These are phyloP conservation scores for Prionailurus bengalensis DNA, from an alignment of 2,113 vertebrate genomes.

Conservation along the genomic window DNA sequence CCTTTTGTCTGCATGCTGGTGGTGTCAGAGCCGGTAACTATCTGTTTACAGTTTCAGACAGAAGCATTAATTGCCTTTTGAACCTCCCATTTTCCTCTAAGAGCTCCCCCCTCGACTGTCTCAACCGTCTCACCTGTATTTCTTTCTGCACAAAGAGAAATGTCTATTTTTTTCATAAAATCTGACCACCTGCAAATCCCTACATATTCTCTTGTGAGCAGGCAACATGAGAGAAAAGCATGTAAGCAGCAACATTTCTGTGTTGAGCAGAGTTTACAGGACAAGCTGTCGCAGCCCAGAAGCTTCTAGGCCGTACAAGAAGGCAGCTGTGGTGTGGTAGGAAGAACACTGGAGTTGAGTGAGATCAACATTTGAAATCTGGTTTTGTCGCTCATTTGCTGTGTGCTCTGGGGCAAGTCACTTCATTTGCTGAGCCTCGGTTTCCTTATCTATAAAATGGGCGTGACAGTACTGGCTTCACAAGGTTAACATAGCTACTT, in stretches of 20 bases:
- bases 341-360: not conserved
- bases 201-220: not conserved
- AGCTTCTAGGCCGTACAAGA: not conserved
- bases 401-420: not conserved
- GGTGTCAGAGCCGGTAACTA: slow-evolving; percentile 67
- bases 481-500: not conserved
- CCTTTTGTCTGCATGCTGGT: slow-evolving; percentile 68
- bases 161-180: not conserved
- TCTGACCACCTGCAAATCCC: slow-evolving; percentile 56
- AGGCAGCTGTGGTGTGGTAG: not conserved
- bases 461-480: not conserved
- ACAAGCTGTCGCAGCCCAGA: slow-evolving; percentile 1
- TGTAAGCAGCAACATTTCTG: not conserved
- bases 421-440: slow-evolving; percentile 28
- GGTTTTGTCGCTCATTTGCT: not conserved
- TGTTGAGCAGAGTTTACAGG: not conserved
- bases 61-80: slow-evolving; percentile 71
- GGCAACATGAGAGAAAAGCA: not conserved
- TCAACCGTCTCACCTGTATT: not conserved
- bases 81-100: slow-evolving; percentile 64
- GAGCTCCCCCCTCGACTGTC: slow-evolving; percentile 3
- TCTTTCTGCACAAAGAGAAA: slow-evolving; percentile 57
- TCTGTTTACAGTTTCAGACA: slow-evolving; percentile 78
- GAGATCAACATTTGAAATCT: not conserved
- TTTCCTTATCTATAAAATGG: slow-evolving; percentile 55